Evolutionary conservation across 2,797 vertebrate species (phyloP), one percentile per base, ranked within the genome.

Genomic region (Triplophysa yarkandensis): DNA sequence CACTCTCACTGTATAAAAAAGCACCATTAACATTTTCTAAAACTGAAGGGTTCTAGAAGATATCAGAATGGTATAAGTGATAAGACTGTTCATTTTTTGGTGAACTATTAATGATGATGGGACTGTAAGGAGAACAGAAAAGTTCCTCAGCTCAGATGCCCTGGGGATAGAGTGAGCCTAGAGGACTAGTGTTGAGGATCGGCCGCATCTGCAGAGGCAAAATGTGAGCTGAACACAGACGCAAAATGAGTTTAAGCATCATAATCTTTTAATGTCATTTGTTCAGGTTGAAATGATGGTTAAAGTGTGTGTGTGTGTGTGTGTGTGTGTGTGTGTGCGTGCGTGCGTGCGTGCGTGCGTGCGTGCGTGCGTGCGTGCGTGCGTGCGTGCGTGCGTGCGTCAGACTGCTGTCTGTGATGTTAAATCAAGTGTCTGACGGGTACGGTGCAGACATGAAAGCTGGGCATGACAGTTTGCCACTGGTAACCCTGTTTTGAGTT

Each of bases 361-460:
- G 50, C 25, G 50, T 1, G 36, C n/a, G 44, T 46, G 60, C 2
- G 6, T 7, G 10, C 10, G 48, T 21, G n/a, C 21, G 19, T 19
- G 46, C 21, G 1, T 48, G 6, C 23, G n/a, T 10, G 46, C 21
- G n/a, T 52, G 50, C 25, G 50, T 54, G 50, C 0, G 36, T 21
- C 28, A 6, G 30, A 55, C 57, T 36, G 27, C 7, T 19, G 52
- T 77, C 66, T 79, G 34, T 16, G 48, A 48, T 21, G 1, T 10
- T 77, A 57, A 79, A 71, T 82, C 74, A 79, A 74, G 73, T 39
- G 50, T 73, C 61, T 74, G n/a, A 46, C 63, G 39, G 69, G 74
- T 39, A 73, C 28, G 48, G 23, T 66, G 54, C 46, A 39, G 28
- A 72, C 30, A 77, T 34, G 17, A 39, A 69, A 23, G 9, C 16